Evolutionary conservation across 1,140 invertebrate genomes (phyloP).

Genomic region (Calosoma granatense): DNA sequence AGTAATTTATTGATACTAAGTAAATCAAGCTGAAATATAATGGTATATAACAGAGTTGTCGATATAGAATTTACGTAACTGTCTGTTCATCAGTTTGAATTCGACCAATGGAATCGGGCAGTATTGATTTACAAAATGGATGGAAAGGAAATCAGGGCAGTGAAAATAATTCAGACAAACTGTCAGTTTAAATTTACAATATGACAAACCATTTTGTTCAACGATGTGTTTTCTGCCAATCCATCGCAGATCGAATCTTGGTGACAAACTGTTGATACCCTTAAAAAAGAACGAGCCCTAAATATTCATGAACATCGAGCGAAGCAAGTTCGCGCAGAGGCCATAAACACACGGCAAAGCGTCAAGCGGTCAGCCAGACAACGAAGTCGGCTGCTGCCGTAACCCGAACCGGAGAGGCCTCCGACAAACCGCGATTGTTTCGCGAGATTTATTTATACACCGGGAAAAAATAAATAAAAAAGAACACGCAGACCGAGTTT

Average conservation of each 20-base stretch:
- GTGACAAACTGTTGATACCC: slow-evolving; percentile 7
- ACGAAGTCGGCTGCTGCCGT: no score
- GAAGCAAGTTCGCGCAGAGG: background rate
- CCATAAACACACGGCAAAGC: background rate
- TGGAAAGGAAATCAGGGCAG: background rate
- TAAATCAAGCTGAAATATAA: no score
- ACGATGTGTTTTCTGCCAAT: slow-evolving; percentile 4
- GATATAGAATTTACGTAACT: no score
- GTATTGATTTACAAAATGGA: no score
- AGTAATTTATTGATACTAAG: no score
- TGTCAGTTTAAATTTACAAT: slow-evolving; percentile 6
- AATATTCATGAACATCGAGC: background rate
- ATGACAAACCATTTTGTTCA: background rate
- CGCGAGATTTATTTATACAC: slow-evolving; percentile 5
- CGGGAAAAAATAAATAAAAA: background rate
- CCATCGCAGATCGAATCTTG: slow-evolving; percentile 2
- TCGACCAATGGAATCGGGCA: no score
- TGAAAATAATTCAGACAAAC: background rate
- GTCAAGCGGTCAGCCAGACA: background rate
- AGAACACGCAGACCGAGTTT: background rate
- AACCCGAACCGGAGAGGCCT: background rate
- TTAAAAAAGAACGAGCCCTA: background rate
- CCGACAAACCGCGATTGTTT: slow-evolving; percentile 4
- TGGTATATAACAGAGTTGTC: no score
- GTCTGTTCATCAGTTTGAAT: no score